Base-by-base conservation (phyloP, 2,888 invertebrate genomes). In the Gibbula magus region DNA sequence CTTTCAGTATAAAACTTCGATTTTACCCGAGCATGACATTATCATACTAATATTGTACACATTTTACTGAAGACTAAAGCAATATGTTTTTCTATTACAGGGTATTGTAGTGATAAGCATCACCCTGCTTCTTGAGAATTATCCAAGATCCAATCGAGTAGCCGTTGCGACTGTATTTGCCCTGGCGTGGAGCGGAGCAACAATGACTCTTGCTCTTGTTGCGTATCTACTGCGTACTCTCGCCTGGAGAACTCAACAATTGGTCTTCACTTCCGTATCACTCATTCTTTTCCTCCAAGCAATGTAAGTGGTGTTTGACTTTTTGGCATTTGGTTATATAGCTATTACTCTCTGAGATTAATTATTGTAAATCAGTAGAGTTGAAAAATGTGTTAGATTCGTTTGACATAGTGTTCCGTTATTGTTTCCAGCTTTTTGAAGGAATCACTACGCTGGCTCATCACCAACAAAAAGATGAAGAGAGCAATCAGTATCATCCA, bases 391-490 rank as follows among this genome's bases (percentile, higher is more conserved):
- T n/a, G n/a, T n/a, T n/a, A n/a, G n/a, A n/a, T 35, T 5, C 35
- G 35, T 35, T 35, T 35, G 35, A 3, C 35, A 35, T 5, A 5
- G 45, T 13, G 10, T 45, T 45, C 13, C 35, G 3, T 35, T 5
- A 35, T 35, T 3, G 7, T 35, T 35, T 35, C 4, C 35, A 85
- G 85, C 77, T 78, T 82, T 67, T 20, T 86, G 61, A 83, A 84
- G 0, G 86, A 86, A 70, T 86, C 86, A 0, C 70, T 83, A 7
- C 54, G 77, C 4, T 86, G 86, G 86, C 77, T 86, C 53, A 54
- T 70, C 8, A 81, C 84, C 2, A 81, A 82, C 54, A 80, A 78
- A 13, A 79, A 61, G 61, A 75, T 53, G 4, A 77, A 83, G 25
- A 79, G 82, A 61, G 84, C 82, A 18, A 80, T 80, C 56, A 54